phyloP scores from a whole-genome alignment of 2,888 invertebrate genomes.

The Syrphus vitripennis region DNA sequence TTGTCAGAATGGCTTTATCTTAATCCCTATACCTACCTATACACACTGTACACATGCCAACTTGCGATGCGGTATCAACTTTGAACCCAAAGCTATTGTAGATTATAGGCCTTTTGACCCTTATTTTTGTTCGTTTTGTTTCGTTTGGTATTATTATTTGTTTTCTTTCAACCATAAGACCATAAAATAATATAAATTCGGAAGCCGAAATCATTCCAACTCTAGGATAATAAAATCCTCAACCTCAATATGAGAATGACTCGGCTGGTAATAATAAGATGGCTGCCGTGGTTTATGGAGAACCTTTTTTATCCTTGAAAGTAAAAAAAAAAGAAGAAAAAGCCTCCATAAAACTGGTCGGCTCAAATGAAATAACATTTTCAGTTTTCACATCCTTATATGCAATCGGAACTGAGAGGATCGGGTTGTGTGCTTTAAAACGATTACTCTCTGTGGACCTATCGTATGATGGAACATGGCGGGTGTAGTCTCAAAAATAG shows the following conservation, averaged over 20 bases:
- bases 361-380: conserved; percentile 39
- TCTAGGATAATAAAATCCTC: conserved; percentile 45
- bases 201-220: conserved; percentile 1
- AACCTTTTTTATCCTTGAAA: conserved; percentile 40
- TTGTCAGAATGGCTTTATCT: conserved; percentile 10
- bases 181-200: conserved; percentile 12
- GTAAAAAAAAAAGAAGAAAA: too few species aligned
- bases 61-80: neutral
- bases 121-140: neutral
- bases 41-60: neutral
- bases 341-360: conserved; percentile 35
- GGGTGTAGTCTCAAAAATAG: neutral
- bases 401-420: neutral
- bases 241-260: conserved; percentile 6
- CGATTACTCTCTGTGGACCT: conserved; percentile 31
- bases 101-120: conserved; percentile 24
- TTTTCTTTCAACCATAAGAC: conserved; percentile 8
- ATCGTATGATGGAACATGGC: neutral
- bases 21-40: conserved; percentile 6
- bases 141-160: neutral
- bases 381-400: conserved; percentile 47
- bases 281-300: conserved; percentile 41
- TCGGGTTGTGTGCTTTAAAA: conserved; percentile 24
- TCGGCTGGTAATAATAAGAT: conserved; percentile 1
- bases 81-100: conserved; percentile 38